Conservation (phyloP, 2,888 invertebrate species). For the Julus scanicus region DNA sequence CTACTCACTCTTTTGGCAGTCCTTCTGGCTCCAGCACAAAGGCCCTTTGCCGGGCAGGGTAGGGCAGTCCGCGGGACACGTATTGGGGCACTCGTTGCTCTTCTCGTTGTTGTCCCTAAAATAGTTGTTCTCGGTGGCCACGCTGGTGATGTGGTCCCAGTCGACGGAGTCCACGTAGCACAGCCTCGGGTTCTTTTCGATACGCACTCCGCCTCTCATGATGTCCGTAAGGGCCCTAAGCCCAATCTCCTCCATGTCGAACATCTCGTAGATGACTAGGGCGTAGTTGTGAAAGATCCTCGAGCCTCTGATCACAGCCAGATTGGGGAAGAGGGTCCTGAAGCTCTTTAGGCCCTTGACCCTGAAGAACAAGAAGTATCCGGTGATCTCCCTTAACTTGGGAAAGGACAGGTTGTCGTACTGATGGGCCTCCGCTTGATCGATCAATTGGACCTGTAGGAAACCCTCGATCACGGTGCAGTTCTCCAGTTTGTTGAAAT, state of each 20-base stretch:
- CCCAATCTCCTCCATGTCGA: constrained; percentile 79
- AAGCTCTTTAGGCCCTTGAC: constrained; percentile 83
- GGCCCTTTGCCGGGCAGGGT: constrained; percentile 50
- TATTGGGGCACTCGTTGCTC: constrained; percentile 73
- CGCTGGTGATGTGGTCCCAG: constrained; percentile 82
- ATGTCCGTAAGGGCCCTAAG: constrained; percentile 83
- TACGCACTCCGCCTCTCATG: constrained; percentile 84
- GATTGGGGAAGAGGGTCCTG: constrained; percentile 90
- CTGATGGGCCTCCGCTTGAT: constrained; percentile 69
- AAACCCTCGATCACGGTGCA: constrained; percentile 95
- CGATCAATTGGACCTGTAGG: constrained; percentile 86
- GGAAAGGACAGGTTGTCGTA: constrained; percentile 81
- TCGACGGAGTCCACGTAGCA: constrained; percentile 93
- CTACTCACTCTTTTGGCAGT: constrained; percentile 79
- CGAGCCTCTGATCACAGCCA: constrained; percentile 91
- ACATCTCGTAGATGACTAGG: constrained; percentile 86
- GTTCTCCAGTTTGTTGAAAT: constrained; percentile 74
- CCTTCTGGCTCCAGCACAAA: constrained; percentile 83
- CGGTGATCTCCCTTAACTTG: constrained; percentile 89
- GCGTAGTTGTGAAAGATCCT: constrained; percentile 86
- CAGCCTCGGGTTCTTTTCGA: constrained; percentile 88
- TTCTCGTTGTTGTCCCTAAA: constrained; percentile 74
- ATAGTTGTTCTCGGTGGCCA: constrained; percentile 73
- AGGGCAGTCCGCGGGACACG: constrained; percentile 62
- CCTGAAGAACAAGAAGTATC: constrained; percentile 85